Base-by-base conservation (phyloP, 2,888 invertebrate genomes). In the Congeria kusceri region DNA sequence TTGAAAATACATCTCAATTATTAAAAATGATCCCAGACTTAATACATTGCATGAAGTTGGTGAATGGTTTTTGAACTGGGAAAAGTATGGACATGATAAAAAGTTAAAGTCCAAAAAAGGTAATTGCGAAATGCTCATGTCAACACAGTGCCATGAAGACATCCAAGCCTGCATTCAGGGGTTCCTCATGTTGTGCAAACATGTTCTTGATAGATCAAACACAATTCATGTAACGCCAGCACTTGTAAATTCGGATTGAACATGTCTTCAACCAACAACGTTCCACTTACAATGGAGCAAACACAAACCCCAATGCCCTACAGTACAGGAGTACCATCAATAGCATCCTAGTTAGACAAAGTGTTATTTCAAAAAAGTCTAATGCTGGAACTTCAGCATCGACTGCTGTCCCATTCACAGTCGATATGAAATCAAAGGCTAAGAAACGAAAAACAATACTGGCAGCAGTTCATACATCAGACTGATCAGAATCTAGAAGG, bases 1-100 rank as follows among this genome's bases (percentile, higher is more conserved):
- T 74, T 1, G 28, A 59, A 46, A 66, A 74, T n/a, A 74, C 74
- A 28, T 63, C 66, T n/a, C 18, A 15, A 2, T 11, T 74, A 18
- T 18, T 27, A 3, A n/a, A 23, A 18, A 47, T 59, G 67, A 67
- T 39, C 4, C 27, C 5, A 20, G 74, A 15, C 18, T 67, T 4
- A 49, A 9, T 4, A 13, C 49, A 49, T 15, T 49, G 4, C 15
- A 1, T 28, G 25, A 13, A 15, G 59, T 28, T 15, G 18, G 59
- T 28, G n/a, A 29, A 32, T 4, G 29, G 32, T 29, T 20, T n/a
- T 32, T 32, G 28, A 29, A 59, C 0, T 28, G 32, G 59, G 20
- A 53, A 53, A 28, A 3, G 3, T 28, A 0, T n/a, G 25, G 1
- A 11, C 29, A 13, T n/a, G 4, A 25, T n/a, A 28, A 59, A 29